A percentile compares a stretch with the other conserved stretches of the same genome.
Evolutionary conservation across 2,888 invertebrate species (phyloP).

Genomic region (Ormyrus pomaceus): DNA sequence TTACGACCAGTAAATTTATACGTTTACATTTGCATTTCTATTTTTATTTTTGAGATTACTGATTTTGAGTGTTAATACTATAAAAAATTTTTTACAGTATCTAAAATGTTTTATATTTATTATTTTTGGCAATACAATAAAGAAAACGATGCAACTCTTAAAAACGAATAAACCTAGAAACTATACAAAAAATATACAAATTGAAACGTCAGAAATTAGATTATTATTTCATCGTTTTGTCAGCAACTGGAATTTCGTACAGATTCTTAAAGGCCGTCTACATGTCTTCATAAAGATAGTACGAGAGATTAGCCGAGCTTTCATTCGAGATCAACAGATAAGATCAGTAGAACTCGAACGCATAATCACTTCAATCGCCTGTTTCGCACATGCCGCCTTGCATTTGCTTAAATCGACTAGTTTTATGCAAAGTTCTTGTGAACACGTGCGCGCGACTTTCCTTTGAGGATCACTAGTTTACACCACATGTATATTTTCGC

Average conservation of each 20-base stretch:
- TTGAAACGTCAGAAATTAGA: no score
- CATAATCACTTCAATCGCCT: background rate
- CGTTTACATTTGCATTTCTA: no score
- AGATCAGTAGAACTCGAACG: slow-evolving; percentile 5
- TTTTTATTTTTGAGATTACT: no score
- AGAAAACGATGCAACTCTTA: no score
- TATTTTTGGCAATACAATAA: no score
- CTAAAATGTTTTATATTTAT: no score
- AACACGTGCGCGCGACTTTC: background rate
- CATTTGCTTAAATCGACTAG: slow-evolving; percentile 45
- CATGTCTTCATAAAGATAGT: slow-evolving; percentile 7
- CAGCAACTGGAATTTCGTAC: slow-evolving; percentile 17
- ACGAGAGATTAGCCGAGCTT: slow-evolving; percentile 30
- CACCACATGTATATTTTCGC: background rate
- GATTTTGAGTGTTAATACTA: no score
- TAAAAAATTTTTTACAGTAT: no score
- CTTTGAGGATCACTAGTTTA: slow-evolving; percentile 4
- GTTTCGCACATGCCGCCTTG: background rate
- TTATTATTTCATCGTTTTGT: no score
- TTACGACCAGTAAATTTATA: no score
- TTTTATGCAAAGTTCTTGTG: slow-evolving; percentile 29
- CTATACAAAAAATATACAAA: no score
- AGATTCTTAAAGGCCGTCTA: slow-evolving; percentile 23
- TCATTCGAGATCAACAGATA: slow-evolving; percentile 33
- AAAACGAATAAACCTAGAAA: background rate